Conservation (phyloP, 2,888 invertebrate species). For the Sphaeridia pumilis region DNA sequence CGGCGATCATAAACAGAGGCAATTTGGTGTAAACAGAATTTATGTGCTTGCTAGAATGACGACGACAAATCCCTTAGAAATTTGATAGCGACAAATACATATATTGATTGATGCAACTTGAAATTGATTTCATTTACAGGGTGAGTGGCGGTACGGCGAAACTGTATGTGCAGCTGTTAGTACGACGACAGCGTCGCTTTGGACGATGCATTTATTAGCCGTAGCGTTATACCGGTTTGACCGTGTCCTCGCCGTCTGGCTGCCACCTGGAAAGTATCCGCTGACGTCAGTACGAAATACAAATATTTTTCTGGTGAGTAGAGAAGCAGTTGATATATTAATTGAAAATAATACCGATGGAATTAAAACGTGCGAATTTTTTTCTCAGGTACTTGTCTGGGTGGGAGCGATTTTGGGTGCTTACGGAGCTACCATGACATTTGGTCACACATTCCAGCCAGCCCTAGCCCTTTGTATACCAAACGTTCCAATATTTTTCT, state of each 20-base stretch:
- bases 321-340: neutral
- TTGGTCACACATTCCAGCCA: constrained; percentile 36
- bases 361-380: neutral
- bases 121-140: too few relatives aligned
- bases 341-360: neutral
- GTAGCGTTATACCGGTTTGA: constrained; percentile 34
- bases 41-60: too few relatives aligned
- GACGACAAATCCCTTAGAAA: too few relatives aligned
- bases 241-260: constrained; percentile 35
- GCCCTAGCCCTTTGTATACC: constrained; percentile 37
- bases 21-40: too few relatives aligned
- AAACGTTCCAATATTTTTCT: constrained; percentile 36
- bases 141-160: constrained; percentile 34
- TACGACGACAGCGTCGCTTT: constrained; percentile 36
- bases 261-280: constrained; percentile 34
- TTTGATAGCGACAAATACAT: too few relatives aligned
- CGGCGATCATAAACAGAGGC: too few relatives aligned
- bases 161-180: constrained; percentile 33
- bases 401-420: constrained; percentile 21
- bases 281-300: constrained; percentile 19
- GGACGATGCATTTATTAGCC: constrained; percentile 37
- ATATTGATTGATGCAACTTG: too few relatives aligned
- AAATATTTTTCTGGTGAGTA: constrained; percentile 22
- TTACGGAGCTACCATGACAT: constrained; percentile 24
- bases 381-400: constrained; percentile 28